These are phyloP conservation scores for Lophochroa leadbeateri DNA, from an alignment of 2,113 vertebrate genomes.

Conservation along the genomic window DNA sequence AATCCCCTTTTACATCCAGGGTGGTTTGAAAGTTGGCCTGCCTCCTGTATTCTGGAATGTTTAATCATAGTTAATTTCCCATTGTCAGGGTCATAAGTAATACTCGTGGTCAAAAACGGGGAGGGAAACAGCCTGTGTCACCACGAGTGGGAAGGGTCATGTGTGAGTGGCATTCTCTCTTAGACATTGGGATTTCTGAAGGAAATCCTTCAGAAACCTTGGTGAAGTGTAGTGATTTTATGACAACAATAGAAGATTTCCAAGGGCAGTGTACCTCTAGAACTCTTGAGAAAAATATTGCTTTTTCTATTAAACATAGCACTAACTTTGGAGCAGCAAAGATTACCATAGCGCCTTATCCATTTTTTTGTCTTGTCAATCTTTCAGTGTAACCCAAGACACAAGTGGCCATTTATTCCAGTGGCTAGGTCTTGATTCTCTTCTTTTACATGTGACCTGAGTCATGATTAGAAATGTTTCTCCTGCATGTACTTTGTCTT, in stretches of 20 bases:
- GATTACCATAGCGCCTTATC: background rate
- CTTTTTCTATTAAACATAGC: background rate
- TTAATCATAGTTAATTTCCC: background rate
- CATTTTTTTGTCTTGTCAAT: background rate
- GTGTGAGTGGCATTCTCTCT: rapidly evolving
- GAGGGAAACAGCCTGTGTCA: background rate
- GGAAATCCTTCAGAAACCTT: background rate
- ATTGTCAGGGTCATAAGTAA: background rate
- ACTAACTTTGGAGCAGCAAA: background rate
- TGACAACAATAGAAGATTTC: background rate
- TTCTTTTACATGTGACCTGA: background rate
- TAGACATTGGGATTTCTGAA: rapidly evolving
- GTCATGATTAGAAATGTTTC: background rate
- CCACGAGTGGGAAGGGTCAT: rapidly evolving
- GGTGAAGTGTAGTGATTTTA: background rate
- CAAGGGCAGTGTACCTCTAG: background rate
- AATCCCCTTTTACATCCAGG: background rate
- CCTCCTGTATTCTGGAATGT: rapidly evolving
- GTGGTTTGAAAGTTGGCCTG: background rate
- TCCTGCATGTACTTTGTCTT: background rate
- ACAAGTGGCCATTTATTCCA: background rate
- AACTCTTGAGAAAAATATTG: background rate
- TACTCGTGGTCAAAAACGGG: background rate
- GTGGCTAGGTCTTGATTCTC: background rate
- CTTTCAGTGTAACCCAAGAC: background rate